Conservation (phyloP, 1,140 invertebrate genomes). For the Leptopilina boulardi region DNA sequence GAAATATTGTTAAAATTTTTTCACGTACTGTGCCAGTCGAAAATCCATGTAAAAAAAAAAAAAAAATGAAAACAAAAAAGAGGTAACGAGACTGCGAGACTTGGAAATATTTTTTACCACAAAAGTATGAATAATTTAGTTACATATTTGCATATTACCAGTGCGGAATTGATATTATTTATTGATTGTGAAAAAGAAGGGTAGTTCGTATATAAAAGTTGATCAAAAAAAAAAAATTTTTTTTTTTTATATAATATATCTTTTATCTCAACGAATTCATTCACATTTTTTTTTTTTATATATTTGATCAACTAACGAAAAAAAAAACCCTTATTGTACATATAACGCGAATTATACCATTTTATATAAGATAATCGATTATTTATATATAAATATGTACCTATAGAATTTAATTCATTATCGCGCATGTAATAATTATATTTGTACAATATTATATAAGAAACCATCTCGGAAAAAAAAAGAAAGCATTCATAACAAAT, state of each 20-base stretch:
- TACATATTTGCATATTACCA: slow-evolving; percentile 67
- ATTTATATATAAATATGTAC: slow-evolving; percentile 64
- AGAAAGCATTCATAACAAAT: slow-evolving; percentile 72
- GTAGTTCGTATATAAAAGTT: slow-evolving; percentile 43
- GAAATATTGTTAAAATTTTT: not conserved
- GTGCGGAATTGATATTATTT: slow-evolving; percentile 65
- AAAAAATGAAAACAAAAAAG: slow-evolving; percentile 36
- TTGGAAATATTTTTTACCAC: slow-evolving; percentile 70
- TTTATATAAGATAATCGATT: slow-evolving; percentile 64
- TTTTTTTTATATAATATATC: slow-evolving; percentile 18
- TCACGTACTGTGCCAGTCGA: slow-evolving; percentile 32
- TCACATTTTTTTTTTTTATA: not conserved
- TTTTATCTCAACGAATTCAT: slow-evolving; percentile 33
- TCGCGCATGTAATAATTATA: slow-evolving; percentile 61
- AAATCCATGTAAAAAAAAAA: too few species aligned
- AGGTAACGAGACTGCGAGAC: slow-evolving; percentile 53
- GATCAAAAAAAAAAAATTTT: slow-evolving; percentile 34
- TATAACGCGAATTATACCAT: slow-evolving; percentile 59
- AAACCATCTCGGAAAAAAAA: slow-evolving; percentile 59
- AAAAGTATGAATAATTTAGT: slow-evolving; percentile 70
- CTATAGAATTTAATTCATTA: slow-evolving; percentile 60
- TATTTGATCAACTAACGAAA: not conserved
- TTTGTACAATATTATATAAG: slow-evolving; percentile 65
- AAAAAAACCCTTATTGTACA: slow-evolving; percentile 60
- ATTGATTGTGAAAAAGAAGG: slow-evolving; percentile 58